Conservation (phyloP, 2,113 vertebrate genomes). For the Catharus fuscescens region DNA sequence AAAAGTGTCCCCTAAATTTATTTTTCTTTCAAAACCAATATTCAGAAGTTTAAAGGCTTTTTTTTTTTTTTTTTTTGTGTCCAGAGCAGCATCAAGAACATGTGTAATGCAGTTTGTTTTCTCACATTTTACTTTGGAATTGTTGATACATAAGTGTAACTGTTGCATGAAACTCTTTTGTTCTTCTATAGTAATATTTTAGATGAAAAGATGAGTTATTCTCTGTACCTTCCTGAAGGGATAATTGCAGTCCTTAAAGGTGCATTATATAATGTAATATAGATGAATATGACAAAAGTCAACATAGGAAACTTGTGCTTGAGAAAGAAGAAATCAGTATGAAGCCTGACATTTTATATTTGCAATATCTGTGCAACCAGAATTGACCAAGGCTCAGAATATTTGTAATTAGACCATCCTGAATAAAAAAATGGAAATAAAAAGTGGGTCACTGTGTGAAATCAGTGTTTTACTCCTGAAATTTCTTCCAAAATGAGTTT, state of each 20-base stretch:
- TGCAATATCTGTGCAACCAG: background rate
- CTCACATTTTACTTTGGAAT: background rate
- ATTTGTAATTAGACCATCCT: background rate
- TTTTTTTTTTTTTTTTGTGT: background rate
- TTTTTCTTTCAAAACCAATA: background rate
- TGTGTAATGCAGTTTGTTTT: background rate
- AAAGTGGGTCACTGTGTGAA: background rate
- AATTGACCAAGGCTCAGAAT: background rate
- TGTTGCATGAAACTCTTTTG: background rate
- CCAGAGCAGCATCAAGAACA: background rate
- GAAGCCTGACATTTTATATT: background rate
- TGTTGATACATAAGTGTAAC: background rate
- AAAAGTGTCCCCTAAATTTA: background rate
- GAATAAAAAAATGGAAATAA: background rate
- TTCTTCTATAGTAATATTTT: background rate
- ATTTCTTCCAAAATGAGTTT: background rate
- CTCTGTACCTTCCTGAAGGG: background rate
- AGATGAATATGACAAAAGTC: background rate
- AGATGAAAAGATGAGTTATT: background rate
- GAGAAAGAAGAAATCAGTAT: background rate
- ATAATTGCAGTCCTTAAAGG: background rate
- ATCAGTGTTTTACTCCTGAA: background rate
- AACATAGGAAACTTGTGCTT: background rate
- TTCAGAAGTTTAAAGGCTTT: background rate
- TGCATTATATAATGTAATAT: background rate